Base-by-base conservation (phyloP, 2,797 vertebrate genomes). In the Hoplostethus mediterraneus region DNA sequence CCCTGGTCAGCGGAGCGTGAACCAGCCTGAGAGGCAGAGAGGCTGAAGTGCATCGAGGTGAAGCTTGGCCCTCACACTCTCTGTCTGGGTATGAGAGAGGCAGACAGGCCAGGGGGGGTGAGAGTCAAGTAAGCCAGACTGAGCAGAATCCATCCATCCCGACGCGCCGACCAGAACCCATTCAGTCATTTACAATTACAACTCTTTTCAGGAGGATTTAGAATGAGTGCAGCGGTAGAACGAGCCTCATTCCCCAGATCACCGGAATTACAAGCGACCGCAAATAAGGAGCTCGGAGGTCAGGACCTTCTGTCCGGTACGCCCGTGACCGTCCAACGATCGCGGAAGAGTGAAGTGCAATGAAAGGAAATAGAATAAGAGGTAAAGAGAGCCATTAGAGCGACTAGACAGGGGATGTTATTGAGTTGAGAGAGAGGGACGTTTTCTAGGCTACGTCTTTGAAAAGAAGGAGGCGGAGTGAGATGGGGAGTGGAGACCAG, bases 1-100 rank as follows among this genome's bases (percentile, higher is more conserved):
- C 86, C 80, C 89, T 87, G 90, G 89, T 82, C 89, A 91, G 81
- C 82, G 79, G 84, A 91, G 89, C 90, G 71, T 92, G 87, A 93
- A 90, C 82, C 83, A 92, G 85, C 75, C 85, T 85, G 77, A 89
- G 90, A 89, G 85, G 86, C 83, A 75, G 77, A 84, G 78, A 87
- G 79, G 80, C 83, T 83, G 84, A 84, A 87, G 85, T 77, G 81
- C 83, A 80, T 61, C 45, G 72, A 84, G 88, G 84, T 88, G 83
- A 87, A 81, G 87, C 82, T 88, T 60, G 85, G 76, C 84, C 67
- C 87, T 83, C 78, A 60, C 79, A 62, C 80, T 78, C 82, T 75
- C n/a, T n/a, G 73, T 74, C 70, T 81, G 59, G 83, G 73, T 4
- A 80, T 63, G 40, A n/a, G 25, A n/a, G 45, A 57, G 45, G 38